Evolutionary conservation across 2,888 invertebrate species (phyloP), one percentile per base, ranked within the genome.

Genomic region (Argynnis bischoffii): DNA sequence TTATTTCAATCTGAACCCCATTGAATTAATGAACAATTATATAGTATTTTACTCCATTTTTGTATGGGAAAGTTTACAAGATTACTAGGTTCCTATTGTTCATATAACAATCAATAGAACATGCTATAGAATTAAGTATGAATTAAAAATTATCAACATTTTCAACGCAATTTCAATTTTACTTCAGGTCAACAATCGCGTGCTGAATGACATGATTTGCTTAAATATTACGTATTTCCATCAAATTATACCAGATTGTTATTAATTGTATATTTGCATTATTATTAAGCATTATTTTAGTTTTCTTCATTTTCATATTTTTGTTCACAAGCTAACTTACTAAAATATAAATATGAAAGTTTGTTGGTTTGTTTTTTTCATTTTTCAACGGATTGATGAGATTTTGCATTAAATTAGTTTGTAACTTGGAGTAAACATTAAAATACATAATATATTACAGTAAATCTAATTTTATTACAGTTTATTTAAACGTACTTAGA

Each of bases 61-160:
- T 35, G 6, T 60, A 66, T 66, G 66, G 66, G 66, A 66, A 66
- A 59, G n/a, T 60, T 31, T 35, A 47, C 31, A 31, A 60, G 3
- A 63, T 55, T 63, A 63, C 48, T 63, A 51, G 66, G 31, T 6
- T 46, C 21, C 54, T 4, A 60, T 66, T 66, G 54, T 60, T 47
- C 54, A 41, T 6, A 41, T 13, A 53, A 65, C 18, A 57, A 47
- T 41, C 35, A 11, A 41, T 11, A 41, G 11, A 41, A 41, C 8
- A 11, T 41, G 35, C 11, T 41, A 41, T 41, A 41, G 11, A 41
- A 41, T 11, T 41, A 41, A 11, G 35, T 41, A 41, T 41, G 8
- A 35, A 35, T 35, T 41, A 41, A 41, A 41, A 11, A 41, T 3
- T 11, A 41, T 41, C 35, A 41, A 8, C 35, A 41, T 41, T 41